phyloP scores from a whole-genome alignment of 2,888 invertebrate species.

The Orthosia incerta region DNA sequence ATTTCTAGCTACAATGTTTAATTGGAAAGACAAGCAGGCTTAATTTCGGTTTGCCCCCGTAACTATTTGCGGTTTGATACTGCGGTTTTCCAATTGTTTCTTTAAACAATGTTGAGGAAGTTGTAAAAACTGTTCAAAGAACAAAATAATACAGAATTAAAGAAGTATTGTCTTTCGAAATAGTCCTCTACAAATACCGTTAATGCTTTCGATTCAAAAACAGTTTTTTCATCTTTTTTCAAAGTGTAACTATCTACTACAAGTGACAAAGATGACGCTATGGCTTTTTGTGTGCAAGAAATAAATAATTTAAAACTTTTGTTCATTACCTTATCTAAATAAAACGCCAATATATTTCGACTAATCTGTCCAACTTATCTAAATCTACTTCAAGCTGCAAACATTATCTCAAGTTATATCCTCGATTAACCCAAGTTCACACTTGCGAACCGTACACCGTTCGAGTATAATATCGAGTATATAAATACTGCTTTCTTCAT shows the following conservation, averaged over 20 bases:
- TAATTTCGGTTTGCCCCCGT: not conserved
- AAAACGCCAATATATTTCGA: conserved; percentile 8
- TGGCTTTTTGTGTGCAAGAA: not conserved
- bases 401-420: conserved; percentile 39
- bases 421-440: conserved; percentile 72
- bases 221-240: not conserved
- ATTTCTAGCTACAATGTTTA: conserved; percentile 5
- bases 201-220: too few species aligned
- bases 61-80: conserved; percentile 17
- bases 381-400: conserved; percentile 23
- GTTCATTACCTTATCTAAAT: not conserved
- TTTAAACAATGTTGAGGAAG: conserved; percentile 21
- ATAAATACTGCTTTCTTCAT: conserved; percentile 71
- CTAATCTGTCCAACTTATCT: conserved; percentile 18
- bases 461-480: conserved; percentile 69
- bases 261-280: not conserved
- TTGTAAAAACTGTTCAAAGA: not conserved
- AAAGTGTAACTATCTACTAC: not conserved
- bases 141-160: conserved; percentile 2
- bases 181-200: not conserved
- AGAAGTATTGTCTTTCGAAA: not conserved
- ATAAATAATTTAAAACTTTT: not conserved
- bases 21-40: not conserved
- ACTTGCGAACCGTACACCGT: conserved; percentile 70
- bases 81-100: conserved; percentile 19